A percentile compares a stretch with the other conserved stretches of the same genome.
Evolutionary conservation across 2,888 invertebrate genomes (phyloP).

Genomic region (Phorcus lineatus): DNA sequence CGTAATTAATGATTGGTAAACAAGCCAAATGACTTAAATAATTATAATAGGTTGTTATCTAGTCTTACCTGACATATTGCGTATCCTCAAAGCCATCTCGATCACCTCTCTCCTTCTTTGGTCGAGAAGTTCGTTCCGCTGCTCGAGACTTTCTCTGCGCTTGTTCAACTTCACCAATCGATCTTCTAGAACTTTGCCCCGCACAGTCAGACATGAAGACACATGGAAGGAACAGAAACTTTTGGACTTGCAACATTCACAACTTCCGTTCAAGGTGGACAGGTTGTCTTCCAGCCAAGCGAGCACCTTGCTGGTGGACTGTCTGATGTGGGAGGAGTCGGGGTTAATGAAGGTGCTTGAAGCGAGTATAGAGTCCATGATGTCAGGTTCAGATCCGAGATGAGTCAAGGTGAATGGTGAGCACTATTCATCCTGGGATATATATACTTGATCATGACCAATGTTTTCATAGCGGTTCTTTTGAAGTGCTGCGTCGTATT

Average conservation of each 20-base stretch:
- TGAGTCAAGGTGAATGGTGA: too few relatives aligned
- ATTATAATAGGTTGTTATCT: too few relatives aligned
- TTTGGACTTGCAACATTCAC: background rate
- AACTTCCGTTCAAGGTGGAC: background rate
- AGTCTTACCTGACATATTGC: background rate
- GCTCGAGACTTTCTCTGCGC: background rate
- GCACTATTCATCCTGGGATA: too few relatives aligned
- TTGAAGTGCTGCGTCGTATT: too few relatives aligned
- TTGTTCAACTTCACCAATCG: background rate
- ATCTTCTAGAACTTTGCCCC: background rate
- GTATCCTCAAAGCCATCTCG: background rate
- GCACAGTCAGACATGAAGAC: background rate
- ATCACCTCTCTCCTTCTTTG: background rate
- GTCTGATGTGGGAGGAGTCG: background rate
- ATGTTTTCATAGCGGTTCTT: too few relatives aligned
- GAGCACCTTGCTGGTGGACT: background rate
- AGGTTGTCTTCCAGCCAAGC: background rate
- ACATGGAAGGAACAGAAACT: background rate
- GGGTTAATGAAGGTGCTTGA: too few relatives aligned
- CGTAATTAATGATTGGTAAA: too few relatives aligned
- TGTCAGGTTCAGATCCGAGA: too few relatives aligned
- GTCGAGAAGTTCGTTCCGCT: background rate
- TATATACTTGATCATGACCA: too few relatives aligned
- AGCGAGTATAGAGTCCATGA: too few relatives aligned
- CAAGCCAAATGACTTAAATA: too few relatives aligned